Percentiles rank a stretch among this genome's conserved stretches.
phyloP scores from a whole-genome alignment of 1,140 invertebrate genomes.

The Drosophila prosaltans region DNA sequence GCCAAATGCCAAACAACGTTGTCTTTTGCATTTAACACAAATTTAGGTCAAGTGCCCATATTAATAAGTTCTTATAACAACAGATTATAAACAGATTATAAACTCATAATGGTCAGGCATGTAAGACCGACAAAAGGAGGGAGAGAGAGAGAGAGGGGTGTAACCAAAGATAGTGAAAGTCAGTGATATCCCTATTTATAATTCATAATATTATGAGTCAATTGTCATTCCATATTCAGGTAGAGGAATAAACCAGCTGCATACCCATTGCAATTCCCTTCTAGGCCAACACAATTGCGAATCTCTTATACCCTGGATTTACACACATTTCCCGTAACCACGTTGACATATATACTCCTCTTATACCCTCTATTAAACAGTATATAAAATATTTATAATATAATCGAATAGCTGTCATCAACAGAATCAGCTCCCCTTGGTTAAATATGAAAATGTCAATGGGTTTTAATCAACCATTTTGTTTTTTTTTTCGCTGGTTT shows the following conservation, averaged over 20 bases:
- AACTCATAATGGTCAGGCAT: constrained; percentile 34
- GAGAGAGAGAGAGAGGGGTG: too few species aligned
- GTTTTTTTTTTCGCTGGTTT: not conserved
- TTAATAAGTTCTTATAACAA: constrained; percentile 57
- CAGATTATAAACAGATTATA: constrained; percentile 57
- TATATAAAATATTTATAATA: not conserved
- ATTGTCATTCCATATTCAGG: not conserved
- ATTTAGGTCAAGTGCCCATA: constrained; percentile 61
- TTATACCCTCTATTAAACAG: not conserved
- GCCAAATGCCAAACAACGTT: constrained; percentile 29
- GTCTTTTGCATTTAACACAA: constrained; percentile 26
- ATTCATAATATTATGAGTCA: constrained; percentile 29
- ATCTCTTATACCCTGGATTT: too few species aligned
- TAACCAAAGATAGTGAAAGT: not conserved
- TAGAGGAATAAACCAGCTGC: not conserved
- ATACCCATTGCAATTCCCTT: not conserved
- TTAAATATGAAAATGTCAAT: constrained; percentile 38
- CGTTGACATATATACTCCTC: not conserved
- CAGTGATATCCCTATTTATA: constrained; percentile 36
- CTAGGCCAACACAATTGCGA: too few species aligned
- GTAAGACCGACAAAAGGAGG: not conserved
- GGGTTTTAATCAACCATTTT: constrained; percentile 47
- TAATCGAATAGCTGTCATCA: constrained; percentile 5
- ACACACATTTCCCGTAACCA: not conserved
- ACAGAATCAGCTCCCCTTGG: not conserved